These are phyloP conservation scores for Poeciliopsis retropinna DNA, from an alignment of 2,113 vertebrate genomes.

Conservation along the genomic window DNA sequence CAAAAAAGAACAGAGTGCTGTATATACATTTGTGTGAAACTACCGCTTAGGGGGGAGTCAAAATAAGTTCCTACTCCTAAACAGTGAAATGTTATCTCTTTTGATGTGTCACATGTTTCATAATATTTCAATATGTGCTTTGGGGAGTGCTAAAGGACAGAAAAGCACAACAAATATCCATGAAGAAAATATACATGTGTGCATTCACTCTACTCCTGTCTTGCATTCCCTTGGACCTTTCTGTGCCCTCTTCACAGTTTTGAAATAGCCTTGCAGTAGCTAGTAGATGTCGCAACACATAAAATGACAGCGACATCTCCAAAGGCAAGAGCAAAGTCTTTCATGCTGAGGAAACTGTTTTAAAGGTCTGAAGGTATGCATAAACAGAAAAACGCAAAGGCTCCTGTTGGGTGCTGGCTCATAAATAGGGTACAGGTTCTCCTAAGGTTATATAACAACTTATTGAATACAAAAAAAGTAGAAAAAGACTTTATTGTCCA, in stretches of 20 bases:
- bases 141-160: neutral
- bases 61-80: slow-evolving; percentile 2
- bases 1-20: neutral
- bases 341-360: slow-evolving; percentile 58
- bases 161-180: slow-evolving; percentile 27
- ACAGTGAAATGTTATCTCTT: slow-evolving; percentile 31
- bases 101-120: slow-evolving; percentile 26
- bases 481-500: too few species aligned
- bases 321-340: slow-evolving; percentile 56
- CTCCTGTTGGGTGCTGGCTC: slow-evolving; percentile 19
- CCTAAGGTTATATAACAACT: slow-evolving; percentile 14
- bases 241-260: slow-evolving; percentile 51
- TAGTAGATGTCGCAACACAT: slow-evolving; percentile 57
- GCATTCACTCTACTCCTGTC: slow-evolving; percentile 18
- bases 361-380: slow-evolving; percentile 10
- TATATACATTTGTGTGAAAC: neutral
- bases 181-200: slow-evolving; percentile 12
- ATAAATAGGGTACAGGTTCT: slow-evolving; percentile 23
- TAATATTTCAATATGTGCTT: slow-evolving; percentile 45
- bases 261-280: slow-evolving; percentile 57
- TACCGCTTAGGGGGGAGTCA: neutral
- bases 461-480: neutral
- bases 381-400: slow-evolving; percentile 8
- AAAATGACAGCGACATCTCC: slow-evolving; percentile 68
- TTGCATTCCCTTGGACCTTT: slow-evolving; percentile 43